Evolutionary conservation across 2,888 invertebrate genomes (phyloP).

Genomic region (Drosophila parthenogenetica): DNA sequence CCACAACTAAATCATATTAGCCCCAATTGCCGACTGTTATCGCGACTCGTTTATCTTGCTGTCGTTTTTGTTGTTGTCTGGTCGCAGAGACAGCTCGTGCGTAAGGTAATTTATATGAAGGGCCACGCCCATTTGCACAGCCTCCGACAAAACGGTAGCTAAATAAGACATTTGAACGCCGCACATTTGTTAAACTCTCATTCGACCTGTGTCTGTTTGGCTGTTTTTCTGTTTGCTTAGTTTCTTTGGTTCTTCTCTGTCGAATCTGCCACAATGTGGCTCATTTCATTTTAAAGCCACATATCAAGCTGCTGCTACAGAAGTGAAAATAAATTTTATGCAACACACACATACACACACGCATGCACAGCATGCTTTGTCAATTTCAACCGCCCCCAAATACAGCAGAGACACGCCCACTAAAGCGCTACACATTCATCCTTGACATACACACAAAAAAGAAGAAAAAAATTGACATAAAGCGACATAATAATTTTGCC

Average conservation of each 20-base stretch:
- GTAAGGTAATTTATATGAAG: conserved; percentile 65
- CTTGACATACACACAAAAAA: conserved; percentile 24
- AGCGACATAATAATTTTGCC: conserved; percentile 79
- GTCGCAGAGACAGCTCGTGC: conserved; percentile 52
- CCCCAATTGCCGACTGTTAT: conserved; percentile 62
- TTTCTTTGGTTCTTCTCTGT: conserved; percentile 33
- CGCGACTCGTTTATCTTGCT: conserved; percentile 43
- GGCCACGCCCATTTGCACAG: conserved; percentile 56
- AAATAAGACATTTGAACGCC: conserved; percentile 69
- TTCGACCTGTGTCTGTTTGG: conserved; percentile 11
- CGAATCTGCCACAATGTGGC: conserved; percentile 57
- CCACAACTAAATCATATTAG: conserved; percentile 52
- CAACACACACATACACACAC: conserved; percentile 44
- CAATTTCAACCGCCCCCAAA: conserved; percentile 64
- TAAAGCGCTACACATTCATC: conserved; percentile 52
- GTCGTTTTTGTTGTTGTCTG: conserved; percentile 9
- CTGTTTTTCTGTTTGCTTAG: conserved; percentile 10
- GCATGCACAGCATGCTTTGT: conserved; percentile 73
- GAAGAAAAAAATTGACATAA: conserved; percentile 67
- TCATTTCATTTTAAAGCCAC: conserved; percentile 67
- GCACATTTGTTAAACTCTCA: conserved; percentile 67
- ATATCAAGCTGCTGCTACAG: conserved; percentile 56
- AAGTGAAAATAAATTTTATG: conserved; percentile 74
- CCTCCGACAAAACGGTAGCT: conserved; percentile 34
- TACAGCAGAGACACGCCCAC: conserved; percentile 28